phyloP scores from a whole-genome alignment of 92 coral and sea anemone genomes.

The Heliopora coerulea region DNA sequence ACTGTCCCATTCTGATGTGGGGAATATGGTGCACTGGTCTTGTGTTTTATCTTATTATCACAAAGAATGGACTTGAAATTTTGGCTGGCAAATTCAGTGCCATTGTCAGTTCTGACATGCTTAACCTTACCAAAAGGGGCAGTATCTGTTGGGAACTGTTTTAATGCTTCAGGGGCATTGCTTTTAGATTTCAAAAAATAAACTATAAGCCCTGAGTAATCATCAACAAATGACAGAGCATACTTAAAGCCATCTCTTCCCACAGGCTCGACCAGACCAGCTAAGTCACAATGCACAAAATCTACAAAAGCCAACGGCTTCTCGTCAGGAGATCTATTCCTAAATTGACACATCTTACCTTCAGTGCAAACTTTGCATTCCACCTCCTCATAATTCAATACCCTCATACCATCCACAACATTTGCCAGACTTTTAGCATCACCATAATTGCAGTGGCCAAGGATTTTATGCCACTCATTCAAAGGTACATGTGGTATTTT shows the following conservation, averaged over 20 bases:
- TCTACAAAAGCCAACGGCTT: constrained; percentile 1
- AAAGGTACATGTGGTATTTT: too few species aligned
- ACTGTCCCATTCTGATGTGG: too few species aligned
- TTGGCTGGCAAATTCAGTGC: neutral
- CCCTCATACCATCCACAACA: constrained; percentile 27
- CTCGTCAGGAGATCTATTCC: too few species aligned
- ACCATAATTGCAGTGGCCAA: constrained; percentile 34
- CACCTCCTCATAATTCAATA: neutral
- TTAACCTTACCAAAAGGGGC: constrained; percentile 33
- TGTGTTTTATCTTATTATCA: constrained; percentile 45
- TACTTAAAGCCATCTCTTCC: too few species aligned
- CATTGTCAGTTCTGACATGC: constrained; percentile 40
- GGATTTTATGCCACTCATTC: constrained; percentile 30
- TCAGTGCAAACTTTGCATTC: constrained; percentile 16
- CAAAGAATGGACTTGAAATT: constrained; percentile 32
- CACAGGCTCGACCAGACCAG: constrained; percentile 45
- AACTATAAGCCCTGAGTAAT: too few species aligned
- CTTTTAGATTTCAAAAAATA: too few species aligned
- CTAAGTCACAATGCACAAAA: constrained; percentile 48
- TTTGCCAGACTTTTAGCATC: constrained; percentile 2
- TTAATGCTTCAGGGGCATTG: too few species aligned
- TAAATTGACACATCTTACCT: too few species aligned
- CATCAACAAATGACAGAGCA: too few species aligned
- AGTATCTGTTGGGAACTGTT: constrained; percentile 18
- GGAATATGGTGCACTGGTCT: constrained; percentile 44